A percentile compares a stretch with the other conserved stretches of the same genome.
Evolutionary conservation across 2,113 vertebrate species (phyloP).

Genomic region (Platichthys flesus): DNA sequence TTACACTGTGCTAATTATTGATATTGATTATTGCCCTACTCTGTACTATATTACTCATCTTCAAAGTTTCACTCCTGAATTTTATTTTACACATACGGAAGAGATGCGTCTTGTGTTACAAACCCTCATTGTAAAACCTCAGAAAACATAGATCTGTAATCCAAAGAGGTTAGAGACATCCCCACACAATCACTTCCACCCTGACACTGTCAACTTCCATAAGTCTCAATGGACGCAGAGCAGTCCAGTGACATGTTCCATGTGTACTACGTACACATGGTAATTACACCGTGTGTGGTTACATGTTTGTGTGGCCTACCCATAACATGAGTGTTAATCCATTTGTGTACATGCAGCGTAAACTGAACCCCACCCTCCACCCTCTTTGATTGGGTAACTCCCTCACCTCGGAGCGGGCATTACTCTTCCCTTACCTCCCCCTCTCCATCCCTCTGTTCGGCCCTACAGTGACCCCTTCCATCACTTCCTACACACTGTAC

Average conservation of each 20-base stretch:
- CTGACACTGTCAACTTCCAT: no score
- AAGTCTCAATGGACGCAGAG: not conserved
- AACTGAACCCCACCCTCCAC: not conserved
- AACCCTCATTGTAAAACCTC: no score
- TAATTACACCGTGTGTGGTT: not conserved
- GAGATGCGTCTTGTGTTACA: no score
- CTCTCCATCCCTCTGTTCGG: conserved; percentile 8
- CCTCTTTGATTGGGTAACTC: conserved; percentile 37
- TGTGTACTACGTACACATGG: conserved; percentile 19
- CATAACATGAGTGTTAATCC: not conserved
- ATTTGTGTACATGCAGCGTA: not conserved
- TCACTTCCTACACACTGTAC: conserved; percentile 22
- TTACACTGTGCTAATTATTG: no score
- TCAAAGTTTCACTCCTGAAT: no score
- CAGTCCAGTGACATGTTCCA: not conserved
- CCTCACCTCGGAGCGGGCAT: conserved; percentile 50
- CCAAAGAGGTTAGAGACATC: no score
- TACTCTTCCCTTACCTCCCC: conserved; percentile 8
- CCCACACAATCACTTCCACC: no score
- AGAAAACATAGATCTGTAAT: no score
- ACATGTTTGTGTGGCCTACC: conserved; percentile 11
- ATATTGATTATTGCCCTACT: no score
- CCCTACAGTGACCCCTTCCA: conserved; percentile 23
- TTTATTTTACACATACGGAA: no score
- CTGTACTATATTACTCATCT: no score